phyloP scores from a whole-genome alignment of 2,797 vertebrate species.

The Streptopelia turtur region DNA sequence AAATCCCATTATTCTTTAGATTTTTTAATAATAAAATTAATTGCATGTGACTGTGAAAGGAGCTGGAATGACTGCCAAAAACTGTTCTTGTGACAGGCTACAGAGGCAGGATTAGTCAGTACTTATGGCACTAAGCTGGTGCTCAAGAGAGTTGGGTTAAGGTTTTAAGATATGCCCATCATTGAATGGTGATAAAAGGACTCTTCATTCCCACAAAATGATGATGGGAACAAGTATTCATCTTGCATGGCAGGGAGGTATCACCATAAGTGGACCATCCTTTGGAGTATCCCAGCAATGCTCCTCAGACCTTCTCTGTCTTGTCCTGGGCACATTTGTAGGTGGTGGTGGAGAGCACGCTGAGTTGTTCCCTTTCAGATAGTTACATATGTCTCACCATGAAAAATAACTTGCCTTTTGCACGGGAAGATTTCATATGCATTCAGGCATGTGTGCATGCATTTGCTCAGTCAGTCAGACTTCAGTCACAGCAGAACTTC shows the following conservation, averaged over 20 bases:
- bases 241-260: neutral
- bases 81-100: conserved; percentile 21
- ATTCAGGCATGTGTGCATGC: neutral
- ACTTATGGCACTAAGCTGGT: neutral
- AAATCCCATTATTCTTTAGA: conserved; percentile 48
- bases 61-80: conserved; percentile 41
- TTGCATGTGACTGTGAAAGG: conserved; percentile 36
- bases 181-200: neutral
- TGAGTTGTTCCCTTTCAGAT: neutral
- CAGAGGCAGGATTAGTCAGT: conserved; percentile 46
- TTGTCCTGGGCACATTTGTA: neutral
- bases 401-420: neutral
- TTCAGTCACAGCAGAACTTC: neutral
- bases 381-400: neutral
- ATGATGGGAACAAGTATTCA: neutral
- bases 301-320: neutral
- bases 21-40: conserved; percentile 52
- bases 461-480: neutral
- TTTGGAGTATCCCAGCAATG: neutral
- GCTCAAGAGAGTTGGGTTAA: neutral
- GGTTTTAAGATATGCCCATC: neutral
- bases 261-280: neutral
- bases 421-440: neutral
- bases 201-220: neutral
- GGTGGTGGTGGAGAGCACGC: neutral